These are phyloP conservation scores for Drosophila kanapiae DNA, from an alignment of 1,140 invertebrate species.

Conservation along the genomic window DNA sequence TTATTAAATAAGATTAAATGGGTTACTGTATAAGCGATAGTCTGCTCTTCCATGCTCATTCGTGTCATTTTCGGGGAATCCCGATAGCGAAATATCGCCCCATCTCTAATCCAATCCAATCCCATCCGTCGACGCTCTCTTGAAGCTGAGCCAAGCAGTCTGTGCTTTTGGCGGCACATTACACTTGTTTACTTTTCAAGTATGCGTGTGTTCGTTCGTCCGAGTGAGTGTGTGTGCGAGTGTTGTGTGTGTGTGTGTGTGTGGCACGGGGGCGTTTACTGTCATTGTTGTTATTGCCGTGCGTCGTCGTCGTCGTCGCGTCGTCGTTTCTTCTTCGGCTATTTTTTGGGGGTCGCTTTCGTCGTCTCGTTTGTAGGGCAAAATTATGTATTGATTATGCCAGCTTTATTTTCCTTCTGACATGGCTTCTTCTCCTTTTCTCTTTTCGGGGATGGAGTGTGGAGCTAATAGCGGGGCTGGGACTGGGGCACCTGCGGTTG, in stretches of 20 bases:
- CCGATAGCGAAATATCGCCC: constrained; percentile 27
- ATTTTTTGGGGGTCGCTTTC: constrained; percentile 74
- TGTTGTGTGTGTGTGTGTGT: constrained; percentile 23
- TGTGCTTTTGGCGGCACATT: constrained; percentile 78
- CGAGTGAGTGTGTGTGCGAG: constrained; percentile 3
- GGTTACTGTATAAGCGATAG: neutral
- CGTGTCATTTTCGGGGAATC: constrained; percentile 3
- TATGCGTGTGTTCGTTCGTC: constrained; percentile 23
- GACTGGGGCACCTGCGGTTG: constrained; percentile 40
- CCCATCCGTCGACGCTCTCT: constrained; percentile 38
- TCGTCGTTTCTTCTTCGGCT: constrained; percentile 61
- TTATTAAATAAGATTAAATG: too few species aligned
- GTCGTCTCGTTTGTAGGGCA: constrained; percentile 78
- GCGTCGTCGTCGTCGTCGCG: constrained; percentile 43
- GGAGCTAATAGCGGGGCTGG: neutral
- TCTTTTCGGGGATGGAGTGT: neutral
- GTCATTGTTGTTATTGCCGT: constrained; percentile 73
- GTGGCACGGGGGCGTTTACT: constrained; percentile 70
- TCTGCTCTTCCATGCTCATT: neutral
- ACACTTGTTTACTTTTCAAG: constrained; percentile 74
- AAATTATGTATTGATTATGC: constrained; percentile 84
- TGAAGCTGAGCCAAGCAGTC: constrained; percentile 75
- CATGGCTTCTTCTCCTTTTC: constrained; percentile 2
- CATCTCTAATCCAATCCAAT: constrained; percentile 31
- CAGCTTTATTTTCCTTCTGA: constrained; percentile 38